Evolutionary conservation across 30 jellyfish, hydroid and myxozoan species (phyloP).

Genomic region (Cassiopea xamachana): DNA sequence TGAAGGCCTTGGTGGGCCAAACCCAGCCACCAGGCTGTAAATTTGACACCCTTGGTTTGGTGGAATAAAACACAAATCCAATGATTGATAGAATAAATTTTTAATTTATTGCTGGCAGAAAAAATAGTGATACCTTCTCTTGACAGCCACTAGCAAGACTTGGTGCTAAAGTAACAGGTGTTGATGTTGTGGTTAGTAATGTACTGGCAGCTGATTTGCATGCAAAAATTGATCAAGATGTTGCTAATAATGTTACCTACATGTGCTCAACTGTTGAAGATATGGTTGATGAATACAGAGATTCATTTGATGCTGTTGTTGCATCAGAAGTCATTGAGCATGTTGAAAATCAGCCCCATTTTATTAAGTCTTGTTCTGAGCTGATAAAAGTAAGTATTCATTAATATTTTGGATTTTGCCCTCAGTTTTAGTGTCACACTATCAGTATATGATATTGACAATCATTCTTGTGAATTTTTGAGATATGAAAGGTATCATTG

Average conservation of each 20-base stretch:
- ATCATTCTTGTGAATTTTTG: no score
- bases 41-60: no score
- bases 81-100: no score
- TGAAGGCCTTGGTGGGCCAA: no score
- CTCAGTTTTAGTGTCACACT: no score
- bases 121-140: not conserved
- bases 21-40: no score
- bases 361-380: constrained; percentile 71
- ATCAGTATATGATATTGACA: no score
- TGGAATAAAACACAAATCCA: no score
- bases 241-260: constrained; percentile 59
- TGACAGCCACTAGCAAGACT: constrained; percentile 93
- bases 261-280: constrained; percentile 83
- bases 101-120: not conserved
- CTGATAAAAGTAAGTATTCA: constrained; percentile 86
- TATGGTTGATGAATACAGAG: constrained; percentile 39
- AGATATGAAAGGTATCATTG: no score
- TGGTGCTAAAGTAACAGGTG: constrained; percentile 94
- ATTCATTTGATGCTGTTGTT: constrained; percentile 88
- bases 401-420: no score
- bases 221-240: constrained; percentile 55
- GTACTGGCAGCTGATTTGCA: constrained; percentile 69
- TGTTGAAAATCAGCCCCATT: constrained; percentile 69
- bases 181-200: constrained; percentile 80
- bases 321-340: constrained; percentile 99